phyloP scores from a whole-genome alignment of 2,888 invertebrate genomes.

The Cephus pulcher region DNA sequence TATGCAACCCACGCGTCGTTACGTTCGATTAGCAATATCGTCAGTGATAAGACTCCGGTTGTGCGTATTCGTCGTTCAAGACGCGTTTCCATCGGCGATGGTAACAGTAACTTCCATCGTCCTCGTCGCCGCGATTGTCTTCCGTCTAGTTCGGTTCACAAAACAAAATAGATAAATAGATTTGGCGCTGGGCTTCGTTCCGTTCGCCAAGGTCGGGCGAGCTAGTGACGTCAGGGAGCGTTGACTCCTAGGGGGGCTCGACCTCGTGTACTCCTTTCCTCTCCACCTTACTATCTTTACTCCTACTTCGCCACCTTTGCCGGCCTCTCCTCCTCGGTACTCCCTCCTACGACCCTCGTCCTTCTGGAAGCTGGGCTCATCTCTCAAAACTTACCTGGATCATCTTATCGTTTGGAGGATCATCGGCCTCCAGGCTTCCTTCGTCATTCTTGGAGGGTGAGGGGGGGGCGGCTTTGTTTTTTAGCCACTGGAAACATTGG shows the following conservation, averaged over 20 bases:
- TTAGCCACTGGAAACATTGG: not conserved
- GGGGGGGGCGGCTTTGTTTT: not conserved
- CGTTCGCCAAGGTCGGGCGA: slow-evolving; percentile 54
- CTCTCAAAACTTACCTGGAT: not conserved
- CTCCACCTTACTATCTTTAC: slow-evolving; percentile 11
- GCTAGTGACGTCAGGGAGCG: slow-evolving; percentile 56
- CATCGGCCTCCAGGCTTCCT: not conserved
- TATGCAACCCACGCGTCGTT: slow-evolving; percentile 7
- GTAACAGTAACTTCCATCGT: not conserved
- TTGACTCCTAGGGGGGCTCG: slow-evolving; percentile 59
- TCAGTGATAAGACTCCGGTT: not conserved
- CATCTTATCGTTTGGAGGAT: not conserved
- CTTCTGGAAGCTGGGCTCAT: not conserved
- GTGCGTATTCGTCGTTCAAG: not conserved
- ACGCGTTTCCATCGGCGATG: not conserved
- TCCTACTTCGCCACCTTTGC: not conserved
- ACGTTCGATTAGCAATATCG: slow-evolving; percentile 6
- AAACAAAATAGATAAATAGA: slow-evolving; percentile 41
- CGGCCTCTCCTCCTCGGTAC: not conserved
- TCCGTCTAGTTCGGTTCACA: not conserved
- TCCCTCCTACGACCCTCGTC: not conserved
- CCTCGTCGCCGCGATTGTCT: not conserved
- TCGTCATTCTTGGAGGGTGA: not conserved
- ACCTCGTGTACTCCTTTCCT: slow-evolving; percentile 48
- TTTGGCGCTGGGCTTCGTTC: slow-evolving; percentile 44